These are phyloP conservation scores for Sarcophaga caerulescens DNA, from an alignment of 2,888 invertebrate species.

Conservation along the genomic window DNA sequence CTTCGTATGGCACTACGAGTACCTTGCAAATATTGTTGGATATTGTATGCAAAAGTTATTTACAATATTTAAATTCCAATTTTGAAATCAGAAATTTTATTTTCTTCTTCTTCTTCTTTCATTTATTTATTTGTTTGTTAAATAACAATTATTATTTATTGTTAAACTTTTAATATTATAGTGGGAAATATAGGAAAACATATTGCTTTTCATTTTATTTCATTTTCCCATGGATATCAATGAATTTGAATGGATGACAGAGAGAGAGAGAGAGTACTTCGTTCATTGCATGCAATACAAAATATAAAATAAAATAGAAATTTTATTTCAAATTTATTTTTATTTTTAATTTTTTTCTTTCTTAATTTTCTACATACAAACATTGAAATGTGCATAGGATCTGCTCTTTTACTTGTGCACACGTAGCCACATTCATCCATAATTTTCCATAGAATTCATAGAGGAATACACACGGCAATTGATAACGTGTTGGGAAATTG, in stretches of 20 bases:
- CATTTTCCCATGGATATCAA: not conserved
- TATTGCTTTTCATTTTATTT: not conserved
- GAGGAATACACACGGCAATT: conserved; percentile 46
- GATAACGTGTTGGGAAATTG: conserved; percentile 66
- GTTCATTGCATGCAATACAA: conserved; percentile 40
- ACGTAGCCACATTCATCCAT: not conserved
- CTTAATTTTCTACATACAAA: conserved; percentile 30
- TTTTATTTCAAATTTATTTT: conserved; percentile 44
- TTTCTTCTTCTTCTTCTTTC: too few relatives aligned
- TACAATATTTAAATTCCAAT: too few relatives aligned
- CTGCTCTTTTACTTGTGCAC: not conserved
- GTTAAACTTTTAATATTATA: conserved; percentile 29
- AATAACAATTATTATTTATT: conserved; percentile 23
- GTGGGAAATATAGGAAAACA: not conserved
- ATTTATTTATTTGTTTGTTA: not conserved
- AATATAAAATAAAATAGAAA: conserved; percentile 19
- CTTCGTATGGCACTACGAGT: too few relatives aligned
- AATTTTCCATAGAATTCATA: conserved; percentile 26
- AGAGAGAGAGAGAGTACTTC: too few relatives aligned
- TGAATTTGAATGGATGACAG: not conserved
- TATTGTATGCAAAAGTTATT: too few relatives aligned
- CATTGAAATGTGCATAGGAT: not conserved
- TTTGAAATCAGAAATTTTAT: too few relatives aligned
- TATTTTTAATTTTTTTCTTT: not conserved
- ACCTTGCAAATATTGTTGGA: too few relatives aligned